Evolutionary conservation across 1,140 invertebrate genomes (phyloP).

Genomic region (Ptiloglossa arizonensis): DNA sequence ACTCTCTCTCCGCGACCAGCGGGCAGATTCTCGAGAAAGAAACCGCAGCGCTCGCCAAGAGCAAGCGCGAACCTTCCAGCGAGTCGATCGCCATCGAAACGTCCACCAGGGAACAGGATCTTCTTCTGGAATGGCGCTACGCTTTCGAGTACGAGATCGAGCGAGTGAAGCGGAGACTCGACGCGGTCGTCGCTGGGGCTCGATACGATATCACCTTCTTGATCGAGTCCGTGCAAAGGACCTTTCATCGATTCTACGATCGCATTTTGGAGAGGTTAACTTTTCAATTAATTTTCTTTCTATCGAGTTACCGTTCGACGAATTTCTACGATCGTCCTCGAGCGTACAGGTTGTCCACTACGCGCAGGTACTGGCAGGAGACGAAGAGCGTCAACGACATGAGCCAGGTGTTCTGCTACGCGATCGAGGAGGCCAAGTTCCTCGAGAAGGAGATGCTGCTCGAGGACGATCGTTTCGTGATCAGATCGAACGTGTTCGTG

Average conservation of each 20-base stretch:
- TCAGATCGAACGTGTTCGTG: slow-evolving; percentile 78
- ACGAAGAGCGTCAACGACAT: slow-evolving; percentile 82
- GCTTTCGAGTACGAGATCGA: slow-evolving; percentile 82
- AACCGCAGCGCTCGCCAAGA: not conserved
- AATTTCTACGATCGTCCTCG: too few species aligned
- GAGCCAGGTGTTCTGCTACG: slow-evolving; percentile 82
- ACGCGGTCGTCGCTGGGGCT: slow-evolving; percentile 75
- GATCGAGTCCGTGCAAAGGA: slow-evolving; percentile 74
- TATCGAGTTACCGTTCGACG: too few species aligned
- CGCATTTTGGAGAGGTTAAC: slow-evolving; percentile 77
- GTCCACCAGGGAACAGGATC: slow-evolving; percentile 8
- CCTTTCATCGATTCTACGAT: slow-evolving; percentile 79
- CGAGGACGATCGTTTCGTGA: slow-evolving; percentile 79
- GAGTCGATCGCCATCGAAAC: not conserved
- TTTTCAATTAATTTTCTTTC: not conserved
- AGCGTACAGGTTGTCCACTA: too few species aligned
- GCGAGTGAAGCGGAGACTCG: slow-evolving; percentile 78
- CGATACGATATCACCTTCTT: slow-evolving; percentile 80
- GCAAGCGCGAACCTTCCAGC: not conserved
- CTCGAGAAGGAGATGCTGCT: slow-evolving; percentile 80
- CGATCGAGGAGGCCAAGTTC: slow-evolving; percentile 81
- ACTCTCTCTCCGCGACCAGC: slow-evolving; percentile 4
- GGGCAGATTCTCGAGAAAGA: slow-evolving; percentile 48
- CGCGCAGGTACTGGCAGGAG: slow-evolving; percentile 71
- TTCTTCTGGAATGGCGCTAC: slow-evolving; percentile 81